These are phyloP conservation scores for Hyphantria cunea DNA, from an alignment of 1,140 invertebrate species.

Conservation along the genomic window DNA sequence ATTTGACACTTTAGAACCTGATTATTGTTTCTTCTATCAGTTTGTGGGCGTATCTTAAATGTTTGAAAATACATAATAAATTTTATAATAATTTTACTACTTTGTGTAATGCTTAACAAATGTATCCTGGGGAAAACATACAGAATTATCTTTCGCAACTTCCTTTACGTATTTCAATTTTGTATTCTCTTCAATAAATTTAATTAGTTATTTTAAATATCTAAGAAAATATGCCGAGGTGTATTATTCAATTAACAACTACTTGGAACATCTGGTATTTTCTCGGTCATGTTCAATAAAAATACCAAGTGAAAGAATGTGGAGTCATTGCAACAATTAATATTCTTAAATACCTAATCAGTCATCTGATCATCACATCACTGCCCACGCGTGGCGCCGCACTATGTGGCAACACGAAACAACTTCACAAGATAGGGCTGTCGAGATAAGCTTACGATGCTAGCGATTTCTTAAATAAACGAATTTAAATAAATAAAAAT, in stretches of 20 bases:
- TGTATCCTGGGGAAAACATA: too few relatives aligned
- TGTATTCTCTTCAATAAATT: too few relatives aligned
- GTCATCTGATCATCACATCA: slow-evolving; percentile 64
- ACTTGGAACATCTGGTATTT: slow-evolving; percentile 38
- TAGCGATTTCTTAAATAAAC: slow-evolving; percentile 20
- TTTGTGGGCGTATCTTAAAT: background rate
- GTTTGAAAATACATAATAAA: background rate
- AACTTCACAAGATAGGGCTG: slow-evolving; percentile 27
- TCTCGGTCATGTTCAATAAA: slow-evolving; percentile 52
- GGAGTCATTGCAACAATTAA: slow-evolving; percentile 57
- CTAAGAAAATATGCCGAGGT: background rate
- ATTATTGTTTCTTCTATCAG: background rate
- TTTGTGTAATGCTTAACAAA: background rate
- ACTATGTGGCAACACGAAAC: slow-evolving; percentile 53
- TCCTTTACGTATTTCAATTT: background rate
- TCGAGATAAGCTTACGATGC: slow-evolving; percentile 14
- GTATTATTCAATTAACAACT: slow-evolving; percentile 16
- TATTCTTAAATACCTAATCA: slow-evolving; percentile 76
- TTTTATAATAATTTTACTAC: background rate
- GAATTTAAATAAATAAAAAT: too few relatives aligned
- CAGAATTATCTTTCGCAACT: background rate
- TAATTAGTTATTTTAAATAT: too few relatives aligned
- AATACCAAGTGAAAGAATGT: slow-evolving; percentile 47
- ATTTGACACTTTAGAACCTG: background rate
- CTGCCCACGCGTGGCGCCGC: slow-evolving; percentile 69